These are phyloP conservation scores for Carapus acus DNA, from an alignment of 2,797 vertebrate genomes.

Conservation along the genomic window DNA sequence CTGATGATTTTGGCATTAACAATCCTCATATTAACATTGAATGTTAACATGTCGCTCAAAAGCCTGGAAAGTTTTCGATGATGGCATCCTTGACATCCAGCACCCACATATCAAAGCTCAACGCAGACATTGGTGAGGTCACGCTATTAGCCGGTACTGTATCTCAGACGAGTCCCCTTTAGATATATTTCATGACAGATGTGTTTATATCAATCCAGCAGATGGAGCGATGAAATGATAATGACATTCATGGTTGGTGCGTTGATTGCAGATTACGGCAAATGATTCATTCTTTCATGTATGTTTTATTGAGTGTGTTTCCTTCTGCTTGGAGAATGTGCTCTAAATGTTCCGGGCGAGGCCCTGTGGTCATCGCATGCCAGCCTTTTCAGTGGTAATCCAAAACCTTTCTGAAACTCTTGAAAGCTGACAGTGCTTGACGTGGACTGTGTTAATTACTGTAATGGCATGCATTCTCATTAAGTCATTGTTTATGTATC, in stretches of 20 bases:
- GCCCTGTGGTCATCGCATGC: slow-evolving; percentile 50
- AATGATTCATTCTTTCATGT: slow-evolving; percentile 19
- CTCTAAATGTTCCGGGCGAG: slow-evolving; percentile 28
- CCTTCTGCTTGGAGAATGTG: slow-evolving; percentile 17
- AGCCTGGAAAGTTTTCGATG: no score
- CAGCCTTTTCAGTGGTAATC: slow-evolving; percentile 49
- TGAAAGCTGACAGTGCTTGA: slow-evolving; percentile 73
- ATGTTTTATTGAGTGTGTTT: slow-evolving; percentile 32
- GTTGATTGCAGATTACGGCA: slow-evolving; percentile 22
- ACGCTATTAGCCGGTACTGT: no score
- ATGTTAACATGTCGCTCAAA: not conserved
- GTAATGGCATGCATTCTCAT: slow-evolving; percentile 76
- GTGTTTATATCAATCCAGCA: no score
- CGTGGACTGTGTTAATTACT: slow-evolving; percentile 77
- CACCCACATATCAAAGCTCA: no score
- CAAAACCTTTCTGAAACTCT: slow-evolving; percentile 64
- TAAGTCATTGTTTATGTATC: slow-evolving; percentile 75
- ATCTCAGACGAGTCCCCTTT: not conserved
- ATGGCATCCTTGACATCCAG: no score
- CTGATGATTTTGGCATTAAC: no score
- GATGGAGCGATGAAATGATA: no score
- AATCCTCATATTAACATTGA: no score
- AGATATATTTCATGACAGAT: no score
- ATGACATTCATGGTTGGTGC: slow-evolving; percentile 4
- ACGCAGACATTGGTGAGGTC: no score